These are phyloP conservation scores for Heliconius eleuchia DNA, from an alignment of 1,140 invertebrate species.

Conservation along the genomic window DNA sequence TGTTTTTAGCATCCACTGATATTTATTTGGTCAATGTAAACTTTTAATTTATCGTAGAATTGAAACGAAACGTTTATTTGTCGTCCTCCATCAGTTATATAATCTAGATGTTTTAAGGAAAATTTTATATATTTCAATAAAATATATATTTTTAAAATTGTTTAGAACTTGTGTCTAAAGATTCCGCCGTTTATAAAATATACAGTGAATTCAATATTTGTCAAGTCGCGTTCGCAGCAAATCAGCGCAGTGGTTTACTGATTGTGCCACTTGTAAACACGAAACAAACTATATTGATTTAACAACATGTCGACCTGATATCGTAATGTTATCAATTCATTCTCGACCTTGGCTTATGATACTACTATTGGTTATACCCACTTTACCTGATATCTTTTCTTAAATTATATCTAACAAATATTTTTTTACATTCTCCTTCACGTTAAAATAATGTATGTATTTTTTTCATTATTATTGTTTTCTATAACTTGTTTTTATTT, in stretches of 20 bases:
- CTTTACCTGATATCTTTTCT: not conserved
- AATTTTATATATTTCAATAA: not conserved
- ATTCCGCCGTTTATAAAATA: not conserved
- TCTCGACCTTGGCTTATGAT: not conserved
- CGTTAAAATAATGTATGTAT: no score
- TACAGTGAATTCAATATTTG: constrained; percentile 19
- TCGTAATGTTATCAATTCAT: not conserved
- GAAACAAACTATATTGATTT: constrained; percentile 21
- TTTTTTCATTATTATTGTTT: no score
- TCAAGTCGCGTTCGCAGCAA: constrained; percentile 14
- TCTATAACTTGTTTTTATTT: no score
- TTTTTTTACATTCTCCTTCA: no score
- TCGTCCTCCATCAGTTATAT: not conserved
- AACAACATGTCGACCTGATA: not conserved
- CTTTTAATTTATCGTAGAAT: not conserved
- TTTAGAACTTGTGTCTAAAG: constrained; percentile 1
- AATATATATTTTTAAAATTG: not conserved
- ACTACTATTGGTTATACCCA: no score
- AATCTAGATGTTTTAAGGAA: not conserved
- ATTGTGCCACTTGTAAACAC: constrained; percentile 24
- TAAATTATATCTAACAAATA: no score
- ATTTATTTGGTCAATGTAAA: not conserved
- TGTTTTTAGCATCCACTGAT: not conserved
- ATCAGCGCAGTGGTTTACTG: constrained; percentile 16
- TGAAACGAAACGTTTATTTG: not conserved